Evolutionary conservation across 2,797 vertebrate species (phyloP), one percentile per base, ranked within the genome.

Genomic region (Ctenochaetus hawaiiensis): DNA sequence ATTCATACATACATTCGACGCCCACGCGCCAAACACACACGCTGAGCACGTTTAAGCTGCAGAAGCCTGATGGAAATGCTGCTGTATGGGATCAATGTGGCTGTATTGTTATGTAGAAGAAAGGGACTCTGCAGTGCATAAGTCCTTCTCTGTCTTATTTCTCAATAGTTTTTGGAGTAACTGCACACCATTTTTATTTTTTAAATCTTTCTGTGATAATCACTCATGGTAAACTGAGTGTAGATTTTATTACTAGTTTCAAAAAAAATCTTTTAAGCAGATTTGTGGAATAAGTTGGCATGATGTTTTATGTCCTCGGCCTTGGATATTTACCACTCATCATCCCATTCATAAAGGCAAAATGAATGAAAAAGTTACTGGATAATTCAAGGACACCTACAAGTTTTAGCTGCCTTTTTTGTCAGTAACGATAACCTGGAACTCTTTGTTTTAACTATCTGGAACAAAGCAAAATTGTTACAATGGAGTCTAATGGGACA

Each of bases 21-120:
- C 83, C 67, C 80, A 82, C 75, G 77, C 49, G 10, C 70, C 75
- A 52, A 39, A 11, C 18, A 39, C 37, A 58, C 37, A 41, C 59
- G 43, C 23, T 51, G 13, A 79, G 41, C 67, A 52, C 22, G 9
- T 53, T 63, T 63, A 73, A 86, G 39, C 80, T 48, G 68, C 78
- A 54, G 59, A 68, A 77, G 77, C 52, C 72, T 72, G 67, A 81
- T 64, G 54, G 64, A 79, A 76, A 76, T 18, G 48, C 71, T 80
- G 70, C 81, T 61, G 48, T 70, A 65, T 77, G 45, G 68, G 79
- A 88, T 87, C 77, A 76, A 48, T 54, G 65, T 18, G 73, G 66
- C 34, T 66, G 11, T 48, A 69, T 71, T 86, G 84, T 72, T 75
- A 3, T 2, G 48, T 1, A 41, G 71, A 75, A 74, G 60, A 84